Percentiles rank a stretch among this genome's conserved stretches.
phyloP scores from a whole-genome alignment of 2,797 vertebrate species.

The Acipenser transmontanus region DNA sequence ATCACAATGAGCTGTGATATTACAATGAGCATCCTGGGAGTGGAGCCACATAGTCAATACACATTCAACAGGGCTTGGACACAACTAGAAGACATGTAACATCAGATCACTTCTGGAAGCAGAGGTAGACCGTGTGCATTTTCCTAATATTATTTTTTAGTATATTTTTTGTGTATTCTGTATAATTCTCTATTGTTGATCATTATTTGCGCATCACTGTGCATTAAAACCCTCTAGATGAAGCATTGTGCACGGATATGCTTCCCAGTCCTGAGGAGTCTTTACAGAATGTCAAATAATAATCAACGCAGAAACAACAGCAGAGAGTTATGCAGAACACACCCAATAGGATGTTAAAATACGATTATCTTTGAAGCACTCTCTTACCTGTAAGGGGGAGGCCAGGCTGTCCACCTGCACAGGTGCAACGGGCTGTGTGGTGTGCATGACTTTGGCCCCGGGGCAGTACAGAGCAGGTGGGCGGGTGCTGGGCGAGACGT shows the following conservation, averaged over 20 bases:
- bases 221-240: too few species aligned
- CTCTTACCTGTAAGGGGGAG: conserved; percentile 41
- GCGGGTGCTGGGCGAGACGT: conserved; percentile 60
- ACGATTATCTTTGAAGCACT: neutral
- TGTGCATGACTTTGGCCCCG: conserved; percentile 50
- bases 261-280: conserved; percentile 10
- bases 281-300: conserved; percentile 11
- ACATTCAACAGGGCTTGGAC: conserved; percentile 19
- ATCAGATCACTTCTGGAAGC: too few species aligned
- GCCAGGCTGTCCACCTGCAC: conserved; percentile 44
- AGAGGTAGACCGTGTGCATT: too few species aligned
- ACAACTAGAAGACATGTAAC: too few species aligned
- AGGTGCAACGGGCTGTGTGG: conserved; percentile 30
- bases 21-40: neutral
- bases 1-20: neutral
- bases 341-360: neutral
- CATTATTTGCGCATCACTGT: too few species aligned
- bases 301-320: conserved; percentile 24
- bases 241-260: too few species aligned
- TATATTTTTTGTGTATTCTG: too few species aligned
- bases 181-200: too few species aligned
- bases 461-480: conserved; percentile 53
- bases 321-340: neutral
- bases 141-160: too few species aligned
- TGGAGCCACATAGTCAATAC: neutral